Percentiles rank a stretch among this genome's conserved stretches.
These are phyloP conservation scores for Achlya flavicornis DNA, from an alignment of 2,888 invertebrate species.

Conservation along the genomic window DNA sequence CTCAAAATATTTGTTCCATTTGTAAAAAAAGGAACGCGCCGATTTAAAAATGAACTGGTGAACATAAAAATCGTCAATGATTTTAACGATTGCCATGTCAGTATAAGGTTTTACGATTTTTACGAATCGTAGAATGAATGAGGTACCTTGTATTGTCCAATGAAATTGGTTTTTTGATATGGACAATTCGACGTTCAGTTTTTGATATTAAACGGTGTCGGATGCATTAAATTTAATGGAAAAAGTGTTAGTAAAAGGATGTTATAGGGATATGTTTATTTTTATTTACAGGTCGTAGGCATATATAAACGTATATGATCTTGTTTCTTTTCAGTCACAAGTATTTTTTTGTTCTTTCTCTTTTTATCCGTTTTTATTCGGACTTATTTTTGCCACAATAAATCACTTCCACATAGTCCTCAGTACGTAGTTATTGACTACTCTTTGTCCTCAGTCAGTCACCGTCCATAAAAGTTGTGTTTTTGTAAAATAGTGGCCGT, in stretches of 20 bases:
- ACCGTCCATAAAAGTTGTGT: no score
- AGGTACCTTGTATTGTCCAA: conserved; percentile 51
- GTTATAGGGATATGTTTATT: not conserved
- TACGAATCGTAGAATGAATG: conserved; percentile 34
- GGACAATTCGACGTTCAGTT: conserved; percentile 45
- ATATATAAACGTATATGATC: no score
- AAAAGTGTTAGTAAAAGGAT: not conserved
- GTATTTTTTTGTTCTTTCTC: no score
- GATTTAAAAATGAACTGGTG: conserved; percentile 31
- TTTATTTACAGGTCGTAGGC: no score
- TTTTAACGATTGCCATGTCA: conserved; percentile 45
- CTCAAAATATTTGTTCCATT: not conserved
- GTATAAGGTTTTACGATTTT: conserved; percentile 41
- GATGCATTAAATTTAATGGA: conserved; percentile 4
- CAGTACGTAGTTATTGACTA: no score
- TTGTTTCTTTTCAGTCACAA: no score
- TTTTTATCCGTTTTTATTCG: no score
- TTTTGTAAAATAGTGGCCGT: no score
- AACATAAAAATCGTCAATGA: conserved; percentile 43
- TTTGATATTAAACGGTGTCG: conserved; percentile 32
- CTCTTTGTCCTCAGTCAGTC: no score
- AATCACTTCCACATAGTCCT: no score
- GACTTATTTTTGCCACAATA: no score
- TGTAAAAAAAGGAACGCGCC: conserved; percentile 22
- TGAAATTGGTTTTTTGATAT: conserved; percentile 61